Evolutionary conservation across 1,140 invertebrate species (phyloP), one percentile per base, ranked within the genome.

Genomic region (Tribolium madens): DNA sequence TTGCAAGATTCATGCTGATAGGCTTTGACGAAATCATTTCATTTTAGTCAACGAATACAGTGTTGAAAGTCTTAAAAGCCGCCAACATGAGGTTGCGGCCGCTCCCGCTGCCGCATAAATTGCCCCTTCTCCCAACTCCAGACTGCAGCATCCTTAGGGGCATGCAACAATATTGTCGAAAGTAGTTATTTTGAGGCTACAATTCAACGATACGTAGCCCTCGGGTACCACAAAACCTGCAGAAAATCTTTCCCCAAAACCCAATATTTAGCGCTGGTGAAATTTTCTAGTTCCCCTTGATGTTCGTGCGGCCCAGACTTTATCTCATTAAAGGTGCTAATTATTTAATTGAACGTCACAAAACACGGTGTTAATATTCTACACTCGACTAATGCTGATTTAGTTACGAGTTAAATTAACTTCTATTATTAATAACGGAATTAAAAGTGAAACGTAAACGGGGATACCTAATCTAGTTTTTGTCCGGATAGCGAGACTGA

Each of bases 151-250:
- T 57, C 52, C 17, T 57, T 57, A 7, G 52, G 52, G 18, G 52
- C 15, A 21, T 53, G 52, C 52, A 57, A 57, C 52, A 57, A 26
- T 57, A 57, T 57, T 57, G 52, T 57, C 17, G 52, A 57, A 57
- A 57, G 18, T 53, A 53, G 50, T 53, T 53, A 53, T 53, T 53
- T 53, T 12, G 52, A 57, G 52, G 52, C 17, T 10, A 57, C 52
- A 57, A 57, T 17, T 53, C 50, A 53, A 15, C 50, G 50, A 53
- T 15, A 53, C 18, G 17, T 18, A 57, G 52, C 52, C 52, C 52
- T 21, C 4, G 52, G 52, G 52, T 9, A 21, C 18, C 52, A 57
- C 52, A 18, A 57, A 6, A 26, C 15, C 52, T 17, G 10, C 14
- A 57, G 52, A 57, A 17, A 57, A 50, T 50, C 10, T 50, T 50